Conservation (phyloP, 2,113 vertebrate species). For the Nipponia nippon region DNA sequence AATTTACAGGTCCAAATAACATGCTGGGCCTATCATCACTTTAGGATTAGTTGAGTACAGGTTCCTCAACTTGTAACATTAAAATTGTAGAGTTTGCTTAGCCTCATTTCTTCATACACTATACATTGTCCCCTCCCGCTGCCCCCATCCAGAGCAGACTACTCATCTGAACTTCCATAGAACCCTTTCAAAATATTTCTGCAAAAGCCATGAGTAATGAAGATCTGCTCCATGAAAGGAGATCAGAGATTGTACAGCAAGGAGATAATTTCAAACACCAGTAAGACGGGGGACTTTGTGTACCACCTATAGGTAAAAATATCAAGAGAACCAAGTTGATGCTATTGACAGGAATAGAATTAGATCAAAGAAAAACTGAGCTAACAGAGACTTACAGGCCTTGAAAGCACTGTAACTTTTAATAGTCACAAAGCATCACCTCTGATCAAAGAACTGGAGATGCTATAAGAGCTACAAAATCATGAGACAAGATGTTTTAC, state of each 20-base stretch:
- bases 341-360: not conserved
- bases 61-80: not conserved
- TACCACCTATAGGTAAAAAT: not conserved
- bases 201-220: not conserved
- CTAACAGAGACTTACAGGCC: not conserved
- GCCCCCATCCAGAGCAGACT: not conserved
- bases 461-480: not conserved
- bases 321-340: not conserved
- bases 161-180: not conserved
- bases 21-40: not conserved
- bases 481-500: not conserved
- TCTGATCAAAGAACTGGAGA: not conserved
- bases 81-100: not conserved
- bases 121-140: not conserved
- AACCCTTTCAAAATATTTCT: not conserved
- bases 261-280: not conserved
- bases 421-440: not conserved
- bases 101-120: not conserved
- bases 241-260: not conserved
- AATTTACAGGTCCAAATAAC: not conserved
- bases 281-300: not conserved
- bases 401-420: not conserved
- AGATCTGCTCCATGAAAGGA: not conserved
- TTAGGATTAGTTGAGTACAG: not conserved
- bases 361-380: not conserved